phyloP scores from a whole-genome alignment of 2,797 vertebrate genomes.

The Melanitta fusca region DNA sequence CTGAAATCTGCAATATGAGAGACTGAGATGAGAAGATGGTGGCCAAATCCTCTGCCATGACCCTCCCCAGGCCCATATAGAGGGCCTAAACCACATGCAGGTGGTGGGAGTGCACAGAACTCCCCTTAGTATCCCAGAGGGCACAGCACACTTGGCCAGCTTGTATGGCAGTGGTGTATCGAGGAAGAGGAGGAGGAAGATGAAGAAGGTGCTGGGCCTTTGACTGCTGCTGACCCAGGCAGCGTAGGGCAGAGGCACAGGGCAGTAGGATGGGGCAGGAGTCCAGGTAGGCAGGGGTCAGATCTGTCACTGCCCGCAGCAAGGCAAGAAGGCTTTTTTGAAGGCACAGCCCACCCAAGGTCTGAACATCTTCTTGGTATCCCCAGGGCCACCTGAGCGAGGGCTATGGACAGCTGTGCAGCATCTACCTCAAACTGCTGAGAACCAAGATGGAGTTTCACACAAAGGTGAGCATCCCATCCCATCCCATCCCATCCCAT shows the following conservation, averaged over 20 bases:
- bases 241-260: neutral
- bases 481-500: too few relatives aligned
- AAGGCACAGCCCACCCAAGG: neutral
- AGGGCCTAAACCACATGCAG: neutral
- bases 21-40: neutral
- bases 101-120: neutral
- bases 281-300: too few relatives aligned
- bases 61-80: neutral
- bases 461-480: constrained; percentile 88
- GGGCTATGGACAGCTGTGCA: constrained; percentile 97
- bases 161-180: neutral
- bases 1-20: neutral
- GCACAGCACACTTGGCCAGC: neutral
- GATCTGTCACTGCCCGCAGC: neutral
- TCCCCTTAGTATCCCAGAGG: neutral
- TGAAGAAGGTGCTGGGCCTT: neutral
- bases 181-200: neutral
- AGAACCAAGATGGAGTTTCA: constrained; percentile 99
- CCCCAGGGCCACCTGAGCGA: constrained; percentile 95
- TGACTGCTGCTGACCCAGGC: neutral
- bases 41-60: neutral
- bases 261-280: neutral
- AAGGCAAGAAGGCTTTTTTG: neutral
- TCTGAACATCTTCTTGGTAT: neutral
- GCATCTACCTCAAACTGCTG: constrained; percentile 99